Evolutionary conservation across 2,888 invertebrate species (phyloP).

Genomic region (Eristalinus aeneus): DNA sequence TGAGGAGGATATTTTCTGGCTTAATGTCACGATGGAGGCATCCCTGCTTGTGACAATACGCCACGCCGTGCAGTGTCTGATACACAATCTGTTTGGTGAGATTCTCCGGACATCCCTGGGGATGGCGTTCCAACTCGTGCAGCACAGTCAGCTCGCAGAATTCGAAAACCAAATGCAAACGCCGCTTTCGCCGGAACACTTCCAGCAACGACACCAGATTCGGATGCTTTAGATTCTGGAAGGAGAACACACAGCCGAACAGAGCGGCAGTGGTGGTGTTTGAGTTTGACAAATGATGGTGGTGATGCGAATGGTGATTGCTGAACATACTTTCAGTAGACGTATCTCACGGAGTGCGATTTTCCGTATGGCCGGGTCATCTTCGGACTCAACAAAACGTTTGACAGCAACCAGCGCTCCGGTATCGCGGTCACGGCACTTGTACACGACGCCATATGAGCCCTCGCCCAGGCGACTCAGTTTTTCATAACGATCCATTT

Average conservation of each 20-base stretch:
- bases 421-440: slow-evolving; percentile 96
- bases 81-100: slow-evolving; percentile 95
- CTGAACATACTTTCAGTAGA: slow-evolving; percentile 89
- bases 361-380: slow-evolving; percentile 97
- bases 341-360: slow-evolving; percentile 97
- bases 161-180: slow-evolving; percentile 98
- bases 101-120: slow-evolving; percentile 94
- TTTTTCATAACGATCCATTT: slow-evolving; percentile 97
- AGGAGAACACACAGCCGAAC: neutral
- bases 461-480: slow-evolving; percentile 96
- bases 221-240: slow-evolving; percentile 97
- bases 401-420: slow-evolving; percentile 98
- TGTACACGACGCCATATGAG: slow-evolving; percentile 89
- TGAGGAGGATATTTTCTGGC: slow-evolving; percentile 98
- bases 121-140: slow-evolving; percentile 96
- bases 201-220: slow-evolving; percentile 98
- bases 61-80: slow-evolving; percentile 97
- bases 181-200: slow-evolving; percentile 96
- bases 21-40: slow-evolving; percentile 99
- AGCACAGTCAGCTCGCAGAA: slow-evolving; percentile 98
- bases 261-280: neutral
- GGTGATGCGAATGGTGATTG: neutral
- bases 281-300: slow-evolving; percentile 28
- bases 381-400: slow-evolving; percentile 98
- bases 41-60: slow-evolving; percentile 97